Evolutionary conservation across 30 jellyfish, hydroid and myxozoan species (phyloP), one percentile per base, ranked within the genome.

Genomic region (Rhopilema esculentum): DNA sequence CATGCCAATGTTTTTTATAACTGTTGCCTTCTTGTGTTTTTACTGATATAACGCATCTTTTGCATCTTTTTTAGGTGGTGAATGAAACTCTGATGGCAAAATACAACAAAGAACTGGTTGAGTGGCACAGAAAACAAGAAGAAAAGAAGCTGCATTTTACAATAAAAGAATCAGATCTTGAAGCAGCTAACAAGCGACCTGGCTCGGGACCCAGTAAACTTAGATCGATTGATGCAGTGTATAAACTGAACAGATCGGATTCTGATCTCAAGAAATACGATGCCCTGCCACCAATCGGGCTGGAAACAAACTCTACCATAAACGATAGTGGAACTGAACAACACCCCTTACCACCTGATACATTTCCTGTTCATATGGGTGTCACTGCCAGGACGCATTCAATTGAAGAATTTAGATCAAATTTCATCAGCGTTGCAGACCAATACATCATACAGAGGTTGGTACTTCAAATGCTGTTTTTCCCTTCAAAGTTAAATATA

Each of bases 91-190:
- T 76, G 71, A 92, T 87, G 98, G 93, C 91, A 0, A 72, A 69
- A 81, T 92, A 80, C 86, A 88, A 86, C 72, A 75, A 82, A 77
- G 90, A 88, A 48, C 72, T 86, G 29, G 24, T 74, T 15, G 84
- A 72, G 9, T 88, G 97, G 97, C 86, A 78, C 77, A 67, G 49
- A 23, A 78, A 53, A 22, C 92, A 74, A 51, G 97, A 92, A 65
- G 97, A 92, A 66, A 92, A 73, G 83, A 87, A 87, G 40, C 89
- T 66, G 80, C 95, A 88, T 48, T 92, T 92, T 65, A 92, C 98
- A n/a, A 80, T 92, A 22, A 86, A 91, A 22, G 98, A 92, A 1
- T 21, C 86, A 9, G 89, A 85, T 18, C 33, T 62, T 20, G 78
- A 83, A 4, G 70, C 51, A 72, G 23, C 64, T 1, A 33, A 32